Percentiles rank a stretch among this genome's conserved stretches.
phyloP scores from a whole-genome alignment of 2,113 vertebrate genomes.

The Chelonoidis abingdonii region DNA sequence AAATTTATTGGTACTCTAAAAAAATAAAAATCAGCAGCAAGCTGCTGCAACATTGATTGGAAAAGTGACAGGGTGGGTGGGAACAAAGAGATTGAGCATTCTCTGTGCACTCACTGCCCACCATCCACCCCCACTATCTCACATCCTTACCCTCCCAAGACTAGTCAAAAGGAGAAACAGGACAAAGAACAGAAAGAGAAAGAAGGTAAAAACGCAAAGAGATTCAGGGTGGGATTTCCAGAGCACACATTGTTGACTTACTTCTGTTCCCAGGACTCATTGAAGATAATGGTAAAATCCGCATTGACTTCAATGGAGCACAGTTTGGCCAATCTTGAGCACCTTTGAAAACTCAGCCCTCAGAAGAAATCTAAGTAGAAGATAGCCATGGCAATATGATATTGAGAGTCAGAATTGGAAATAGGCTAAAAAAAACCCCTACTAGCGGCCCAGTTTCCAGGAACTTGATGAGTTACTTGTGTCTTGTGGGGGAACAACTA shows the following conservation, averaged over 20 bases:
- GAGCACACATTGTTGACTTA: fast-evolving
- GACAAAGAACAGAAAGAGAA: background rate
- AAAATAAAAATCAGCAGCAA: background rate
- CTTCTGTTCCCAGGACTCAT: background rate
- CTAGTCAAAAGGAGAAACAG: background rate
- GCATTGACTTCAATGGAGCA: background rate
- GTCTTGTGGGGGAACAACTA: background rate
- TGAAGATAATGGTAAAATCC: background rate
- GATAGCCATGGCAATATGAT: background rate
- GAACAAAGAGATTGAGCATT: background rate
- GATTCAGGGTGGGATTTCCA: background rate
- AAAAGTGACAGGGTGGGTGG: background rate
- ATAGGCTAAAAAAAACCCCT: background rate
- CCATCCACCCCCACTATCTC: background rate
- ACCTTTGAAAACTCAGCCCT: background rate
- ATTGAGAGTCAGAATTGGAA: background rate
- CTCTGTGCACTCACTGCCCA: background rate
- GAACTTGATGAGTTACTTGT: background rate
- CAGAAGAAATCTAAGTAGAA: conserved; percentile 13
- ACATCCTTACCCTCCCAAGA: background rate
- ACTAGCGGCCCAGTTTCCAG: background rate
- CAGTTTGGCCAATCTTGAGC: background rate
- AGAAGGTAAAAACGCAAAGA: background rate
- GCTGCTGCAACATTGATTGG: background rate
- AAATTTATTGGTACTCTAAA: background rate